These are phyloP conservation scores for Cheumatopsyche charites DNA, from an alignment of 1,140 invertebrate genomes.

Conservation along the genomic window DNA sequence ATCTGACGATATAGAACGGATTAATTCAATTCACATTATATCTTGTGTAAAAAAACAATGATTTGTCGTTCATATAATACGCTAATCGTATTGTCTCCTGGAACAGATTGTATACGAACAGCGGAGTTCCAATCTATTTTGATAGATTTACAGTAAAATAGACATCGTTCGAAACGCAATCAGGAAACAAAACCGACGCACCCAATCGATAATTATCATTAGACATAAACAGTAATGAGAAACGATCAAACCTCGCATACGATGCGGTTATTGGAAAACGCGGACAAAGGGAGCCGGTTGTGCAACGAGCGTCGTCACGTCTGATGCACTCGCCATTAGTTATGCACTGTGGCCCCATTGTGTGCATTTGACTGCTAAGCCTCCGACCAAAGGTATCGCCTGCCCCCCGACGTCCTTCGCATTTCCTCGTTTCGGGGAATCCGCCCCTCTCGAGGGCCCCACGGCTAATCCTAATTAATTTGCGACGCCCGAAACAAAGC, in stretches of 20 bases:
- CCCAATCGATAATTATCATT: neutral
- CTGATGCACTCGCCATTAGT: conserved; percentile 34
- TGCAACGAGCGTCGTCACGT: conserved; percentile 21
- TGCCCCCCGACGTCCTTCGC: neutral
- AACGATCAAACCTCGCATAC: neutral
- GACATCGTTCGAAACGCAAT: no score
- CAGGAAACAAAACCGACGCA: no score
- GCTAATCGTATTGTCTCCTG: no score
- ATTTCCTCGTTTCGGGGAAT: neutral
- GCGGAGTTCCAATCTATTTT: no score
- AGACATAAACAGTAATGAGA: conserved; percentile 16
- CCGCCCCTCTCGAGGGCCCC: neutral
- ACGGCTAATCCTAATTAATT: conserved; percentile 18
- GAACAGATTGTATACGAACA: no score
- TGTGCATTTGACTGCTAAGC: neutral
- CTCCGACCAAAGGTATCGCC: neutral
- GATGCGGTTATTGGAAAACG: conserved; percentile 16
- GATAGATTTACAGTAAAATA: no score
- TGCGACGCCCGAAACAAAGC: conserved; percentile 4
- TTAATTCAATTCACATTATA: no score
- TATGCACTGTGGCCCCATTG: conserved; percentile 24
- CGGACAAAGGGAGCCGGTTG: neutral
- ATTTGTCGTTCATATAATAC: no score
- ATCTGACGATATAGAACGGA: no score
- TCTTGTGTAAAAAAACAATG: no score